Evolutionary conservation across 2,113 vertebrate species (phyloP).

Genomic region (Numida meleagris): DNA sequence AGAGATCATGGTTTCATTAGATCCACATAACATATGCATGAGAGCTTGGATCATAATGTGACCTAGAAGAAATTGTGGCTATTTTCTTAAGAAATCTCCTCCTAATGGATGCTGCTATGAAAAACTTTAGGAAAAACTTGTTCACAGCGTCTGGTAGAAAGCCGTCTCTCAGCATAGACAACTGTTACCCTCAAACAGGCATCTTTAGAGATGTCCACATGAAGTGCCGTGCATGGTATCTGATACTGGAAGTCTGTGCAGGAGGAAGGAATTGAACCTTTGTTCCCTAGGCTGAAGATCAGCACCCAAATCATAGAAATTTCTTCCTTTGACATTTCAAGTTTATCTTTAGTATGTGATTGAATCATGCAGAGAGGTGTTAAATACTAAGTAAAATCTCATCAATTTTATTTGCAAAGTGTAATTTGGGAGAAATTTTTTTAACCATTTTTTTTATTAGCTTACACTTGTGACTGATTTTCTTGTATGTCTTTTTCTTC

Average conservation of each 20-base stretch:
- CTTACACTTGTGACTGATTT: not conserved
- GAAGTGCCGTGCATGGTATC: not conserved
- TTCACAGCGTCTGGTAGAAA: not conserved
- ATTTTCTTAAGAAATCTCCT: not conserved
- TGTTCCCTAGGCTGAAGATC: not conserved
- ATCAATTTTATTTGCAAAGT: not conserved
- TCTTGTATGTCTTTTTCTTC: fast-evolving
- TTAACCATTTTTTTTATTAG: not conserved
- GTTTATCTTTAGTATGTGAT: not conserved
- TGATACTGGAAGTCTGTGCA: not conserved
- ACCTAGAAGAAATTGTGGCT: not conserved
- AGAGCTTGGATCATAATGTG: not conserved
- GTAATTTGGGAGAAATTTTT: not conserved
- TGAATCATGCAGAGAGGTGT: not conserved
- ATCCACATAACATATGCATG: fast-evolving
- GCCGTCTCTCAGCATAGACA: not conserved
- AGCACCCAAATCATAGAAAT: not conserved
- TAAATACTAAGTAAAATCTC: not conserved
- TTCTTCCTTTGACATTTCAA: not conserved
- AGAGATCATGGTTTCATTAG: not conserved
- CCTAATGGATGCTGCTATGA: not conserved
- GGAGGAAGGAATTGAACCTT: not conserved
- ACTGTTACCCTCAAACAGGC: fast-evolving
- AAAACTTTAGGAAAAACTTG: not conserved
- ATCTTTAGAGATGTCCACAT: not conserved